Evolutionary conservation across 2,888 invertebrate species (phyloP).

Genomic region (Adelognathus sp.): DNA sequence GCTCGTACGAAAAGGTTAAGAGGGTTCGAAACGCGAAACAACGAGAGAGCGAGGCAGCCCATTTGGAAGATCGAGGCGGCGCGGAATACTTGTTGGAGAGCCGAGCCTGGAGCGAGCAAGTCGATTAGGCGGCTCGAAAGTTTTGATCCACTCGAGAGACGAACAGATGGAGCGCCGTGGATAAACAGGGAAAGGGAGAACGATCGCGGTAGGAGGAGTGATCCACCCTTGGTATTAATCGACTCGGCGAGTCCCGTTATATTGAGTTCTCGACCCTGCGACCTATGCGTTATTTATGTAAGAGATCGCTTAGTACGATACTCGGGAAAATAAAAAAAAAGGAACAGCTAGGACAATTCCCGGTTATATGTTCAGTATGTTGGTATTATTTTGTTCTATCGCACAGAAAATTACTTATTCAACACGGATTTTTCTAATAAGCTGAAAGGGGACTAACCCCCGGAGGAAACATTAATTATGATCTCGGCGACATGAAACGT

Average conservation of each 20-base stretch:
- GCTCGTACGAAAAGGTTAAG: too few relatives aligned
- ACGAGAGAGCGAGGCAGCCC: background rate
- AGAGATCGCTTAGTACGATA: too few relatives aligned
- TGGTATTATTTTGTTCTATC: background rate
- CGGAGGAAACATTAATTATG: too few relatives aligned
- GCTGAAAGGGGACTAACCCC: too few relatives aligned
- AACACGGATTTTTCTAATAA: background rate
- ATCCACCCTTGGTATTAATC: background rate
- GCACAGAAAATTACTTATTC: background rate
- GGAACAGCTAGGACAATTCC: background rate
- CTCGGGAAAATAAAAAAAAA: background rate
- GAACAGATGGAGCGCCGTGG: background rate
- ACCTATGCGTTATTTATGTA: conserved; percentile 1
- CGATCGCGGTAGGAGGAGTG: background rate
- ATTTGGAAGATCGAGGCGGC: background rate
- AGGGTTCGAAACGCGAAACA: background rate
- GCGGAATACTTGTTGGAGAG: background rate
- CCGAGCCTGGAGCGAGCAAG: background rate
- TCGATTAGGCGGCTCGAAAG: conserved; percentile 21
- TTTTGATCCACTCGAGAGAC: conserved; percentile 9
- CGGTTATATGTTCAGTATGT: background rate
- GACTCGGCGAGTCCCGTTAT: background rate
- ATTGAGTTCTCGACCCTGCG: background rate
- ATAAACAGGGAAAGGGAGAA: background rate
- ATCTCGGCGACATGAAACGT: too few relatives aligned